phyloP scores from a whole-genome alignment of 2,113 vertebrate species.

The Lasiurus borealis region DNA sequence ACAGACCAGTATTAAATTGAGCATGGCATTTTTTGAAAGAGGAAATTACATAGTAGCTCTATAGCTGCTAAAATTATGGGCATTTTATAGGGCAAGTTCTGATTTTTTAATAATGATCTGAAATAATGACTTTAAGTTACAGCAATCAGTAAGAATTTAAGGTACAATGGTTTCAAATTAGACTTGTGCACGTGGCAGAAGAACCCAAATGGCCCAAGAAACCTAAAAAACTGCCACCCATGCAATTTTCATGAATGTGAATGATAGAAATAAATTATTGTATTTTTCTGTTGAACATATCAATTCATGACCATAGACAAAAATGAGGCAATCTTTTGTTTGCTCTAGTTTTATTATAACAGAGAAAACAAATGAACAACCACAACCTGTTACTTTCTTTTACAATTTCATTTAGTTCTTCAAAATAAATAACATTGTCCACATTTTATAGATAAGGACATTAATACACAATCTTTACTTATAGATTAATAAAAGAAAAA shows the following conservation, averaged over 20 bases:
- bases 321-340: slow-evolving; percentile 36
- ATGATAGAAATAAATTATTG: slow-evolving; percentile 41
- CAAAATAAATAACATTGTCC: slow-evolving; percentile 34
- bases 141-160: slow-evolving; percentile 76
- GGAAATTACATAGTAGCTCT: slow-evolving; percentile 70
- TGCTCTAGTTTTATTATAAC: slow-evolving; percentile 30
- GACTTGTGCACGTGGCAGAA: slow-evolving; percentile 55
- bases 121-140: slow-evolving; percentile 77
- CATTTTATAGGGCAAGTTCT: slow-evolving; percentile 69
- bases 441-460: slow-evolving; percentile 27
- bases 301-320: slow-evolving; percentile 45
- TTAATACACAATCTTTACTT: background rate
- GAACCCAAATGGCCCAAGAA: slow-evolving; percentile 64
- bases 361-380: slow-evolving; percentile 40
- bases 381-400: background rate
- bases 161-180: slow-evolving; percentile 74
- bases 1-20: slow-evolving; percentile 76
- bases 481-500: slow-evolving; percentile 27
- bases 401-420: slow-evolving; percentile 27
- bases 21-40: slow-evolving; percentile 73
- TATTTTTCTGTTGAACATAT: slow-evolving; percentile 56
- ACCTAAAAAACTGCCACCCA: slow-evolving; percentile 24
- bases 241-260: slow-evolving; percentile 5
- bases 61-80: slow-evolving; percentile 70
- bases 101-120: slow-evolving; percentile 77